phyloP scores from a whole-genome alignment of 2,797 vertebrate species.

The Cirrhinus mrigala region DNA sequence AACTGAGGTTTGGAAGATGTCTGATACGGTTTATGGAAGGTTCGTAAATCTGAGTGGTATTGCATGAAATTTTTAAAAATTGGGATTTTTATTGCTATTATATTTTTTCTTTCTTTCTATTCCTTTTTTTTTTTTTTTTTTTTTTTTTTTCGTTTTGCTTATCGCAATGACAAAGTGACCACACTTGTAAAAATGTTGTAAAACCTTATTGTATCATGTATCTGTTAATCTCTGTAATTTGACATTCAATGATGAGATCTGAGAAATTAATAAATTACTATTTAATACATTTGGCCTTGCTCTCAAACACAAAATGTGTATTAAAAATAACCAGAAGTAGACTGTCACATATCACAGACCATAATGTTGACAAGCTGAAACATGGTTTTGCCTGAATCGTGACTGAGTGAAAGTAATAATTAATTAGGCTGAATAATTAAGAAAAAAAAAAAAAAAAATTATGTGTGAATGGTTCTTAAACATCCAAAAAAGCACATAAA shows the following conservation, averaged over 20 bases:
- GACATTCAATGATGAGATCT: conserved; percentile 77
- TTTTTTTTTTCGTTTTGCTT: conserved; percentile 21
- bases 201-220: conserved; percentile 80
- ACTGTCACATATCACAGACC: neutral
- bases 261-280: conserved; percentile 83
- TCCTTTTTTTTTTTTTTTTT: conserved; percentile 6
- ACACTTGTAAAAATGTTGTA: conserved; percentile 82
- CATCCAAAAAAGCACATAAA: too few relatives aligned
- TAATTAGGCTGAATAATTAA: neutral
- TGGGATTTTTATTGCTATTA: neutral
- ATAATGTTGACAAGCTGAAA: neutral
- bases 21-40: neutral
- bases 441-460: too few relatives aligned
- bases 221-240: conserved; percentile 82
- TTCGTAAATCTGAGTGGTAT: neutral
- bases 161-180: conserved; percentile 61
- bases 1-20: conserved; percentile 3
- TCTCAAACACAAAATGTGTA: conserved; percentile 14
- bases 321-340: neutral
- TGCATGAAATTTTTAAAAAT: conserved; percentile 4
- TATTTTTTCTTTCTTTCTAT: neutral
- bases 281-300: conserved; percentile 67
- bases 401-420: neutral
- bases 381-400: neutral
- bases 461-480: too few relatives aligned